A percentile compares a stretch with the other conserved stretches of the same genome.
phyloP scores from a whole-genome alignment of 35 echinoderm and acorn worm genomes.

The Nesometra sesokonis region DNA sequence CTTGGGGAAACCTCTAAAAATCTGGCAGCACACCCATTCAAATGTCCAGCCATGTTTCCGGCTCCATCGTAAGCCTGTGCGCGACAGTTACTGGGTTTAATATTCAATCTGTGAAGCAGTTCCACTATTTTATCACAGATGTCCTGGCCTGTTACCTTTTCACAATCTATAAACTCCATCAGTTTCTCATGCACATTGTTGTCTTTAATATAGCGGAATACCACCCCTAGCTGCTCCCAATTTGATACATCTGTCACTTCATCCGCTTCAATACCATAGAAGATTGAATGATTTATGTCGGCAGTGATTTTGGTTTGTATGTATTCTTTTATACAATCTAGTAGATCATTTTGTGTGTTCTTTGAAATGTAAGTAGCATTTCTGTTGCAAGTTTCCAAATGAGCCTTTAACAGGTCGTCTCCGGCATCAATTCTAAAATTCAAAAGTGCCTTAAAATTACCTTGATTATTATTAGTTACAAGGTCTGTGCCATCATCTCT shows the following conservation, averaged over 20 bases:
- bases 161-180: neutral
- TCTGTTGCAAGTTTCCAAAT: constrained; percentile 8
- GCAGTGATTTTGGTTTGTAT: constrained; percentile 16
- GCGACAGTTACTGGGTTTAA: neutral
- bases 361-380: constrained; percentile 59
- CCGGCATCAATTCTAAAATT: constrained; percentile 31
- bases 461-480: constrained; percentile 13
- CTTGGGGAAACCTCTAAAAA: neutral
- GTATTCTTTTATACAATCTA: constrained; percentile 30
- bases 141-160: neutral
- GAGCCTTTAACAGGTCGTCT: neutral
- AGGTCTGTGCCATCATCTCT: constrained; percentile 27
- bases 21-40: constrained; percentile 4
- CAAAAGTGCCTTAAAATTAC: constrained; percentile 55
- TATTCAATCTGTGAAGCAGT: neutral
- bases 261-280: constrained; percentile 47
- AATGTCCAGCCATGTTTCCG: constrained; percentile 22
- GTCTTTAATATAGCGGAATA: neutral
- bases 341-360: constrained; percentile 40
- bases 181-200: neutral
- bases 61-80: constrained; percentile 29
- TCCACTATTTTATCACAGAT: constrained; percentile 1
- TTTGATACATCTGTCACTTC: constrained; percentile 51
- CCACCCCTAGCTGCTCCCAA: neutral
- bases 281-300: neutral